phyloP scores from a whole-genome alignment of 2,888 invertebrate genomes.

The Iphiclides podalirius region DNA sequence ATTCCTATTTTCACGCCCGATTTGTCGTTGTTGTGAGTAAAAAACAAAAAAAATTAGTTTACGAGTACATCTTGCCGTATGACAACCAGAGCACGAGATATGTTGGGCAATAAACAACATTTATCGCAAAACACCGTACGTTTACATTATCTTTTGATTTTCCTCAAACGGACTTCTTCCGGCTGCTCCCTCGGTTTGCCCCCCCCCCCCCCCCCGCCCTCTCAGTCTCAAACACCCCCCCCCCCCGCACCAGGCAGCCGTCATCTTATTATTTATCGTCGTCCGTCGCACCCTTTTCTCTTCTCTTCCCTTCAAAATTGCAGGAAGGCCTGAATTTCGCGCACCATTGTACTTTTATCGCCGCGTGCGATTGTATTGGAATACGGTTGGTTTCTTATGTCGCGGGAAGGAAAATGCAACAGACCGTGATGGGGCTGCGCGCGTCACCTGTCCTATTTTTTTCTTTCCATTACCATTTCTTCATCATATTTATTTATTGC shows the following conservation, averaged over 20 bases:
- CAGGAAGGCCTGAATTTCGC: constrained; percentile 1
- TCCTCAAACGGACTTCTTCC: not conserved
- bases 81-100: not conserved
- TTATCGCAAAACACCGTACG: not conserved
- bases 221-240: constrained; percentile 24
- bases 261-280: constrained; percentile 60
- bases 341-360: constrained; percentile 3
- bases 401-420: not conserved
- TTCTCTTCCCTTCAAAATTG: not conserved
- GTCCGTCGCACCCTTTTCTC: constrained; percentile 32
- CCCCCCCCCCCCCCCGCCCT: constrained; percentile 1
- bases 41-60: not conserved
- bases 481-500: too few relatives aligned
- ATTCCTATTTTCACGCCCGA: too few relatives aligned
- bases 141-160: not conserved
- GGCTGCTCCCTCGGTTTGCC: too few relatives aligned
- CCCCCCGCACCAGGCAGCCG: constrained; percentile 31
- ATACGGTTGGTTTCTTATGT: not conserved
- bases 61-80: not conserved
- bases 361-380: not conserved
- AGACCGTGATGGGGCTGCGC: not conserved
- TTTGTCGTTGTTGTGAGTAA: not conserved
- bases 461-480: too few relatives aligned
- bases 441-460: not conserved
- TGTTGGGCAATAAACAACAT: not conserved